Conservation (phyloP, 2,797 vertebrate genomes). For the Steatocranus sp. region DNA sequence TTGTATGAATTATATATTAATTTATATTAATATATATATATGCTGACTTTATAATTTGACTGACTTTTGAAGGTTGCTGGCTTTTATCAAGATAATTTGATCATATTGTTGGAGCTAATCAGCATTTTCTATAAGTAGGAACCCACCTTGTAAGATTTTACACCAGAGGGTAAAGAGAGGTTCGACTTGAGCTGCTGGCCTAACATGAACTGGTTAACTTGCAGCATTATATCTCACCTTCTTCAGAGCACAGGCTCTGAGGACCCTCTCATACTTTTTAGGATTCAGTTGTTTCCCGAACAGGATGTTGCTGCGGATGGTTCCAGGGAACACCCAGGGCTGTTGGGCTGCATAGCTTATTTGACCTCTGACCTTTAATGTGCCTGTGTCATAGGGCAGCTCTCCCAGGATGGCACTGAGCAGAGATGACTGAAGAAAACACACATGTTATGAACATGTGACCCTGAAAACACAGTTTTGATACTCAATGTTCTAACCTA, state of each 20-base stretch:
- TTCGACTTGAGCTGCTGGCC: not conserved
- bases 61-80: not conserved
- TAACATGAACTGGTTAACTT: not conserved
- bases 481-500: not conserved
- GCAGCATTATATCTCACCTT: slow-evolving; percentile 70
- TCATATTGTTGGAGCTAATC: not conserved
- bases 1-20: too few relatives aligned
- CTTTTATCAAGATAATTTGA: not conserved
- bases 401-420: slow-evolving; percentile 87
- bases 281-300: slow-evolving; percentile 85
- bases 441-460: not conserved
- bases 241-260: slow-evolving; percentile 88
- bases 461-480: not conserved
- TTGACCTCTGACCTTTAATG: slow-evolving; percentile 76
- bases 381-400: slow-evolving; percentile 76
- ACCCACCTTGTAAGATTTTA: not conserved
- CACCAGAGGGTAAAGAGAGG: not conserved
- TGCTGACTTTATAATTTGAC: not conserved
- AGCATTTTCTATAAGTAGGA: not conserved
- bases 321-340: slow-evolving; percentile 93
- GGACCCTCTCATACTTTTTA: slow-evolving; percentile 84
- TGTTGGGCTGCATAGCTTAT: slow-evolving; percentile 90
- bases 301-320: slow-evolving; percentile 91
- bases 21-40: too few relatives aligned
- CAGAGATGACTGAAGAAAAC: slow-evolving; percentile 81